Base-by-base conservation (phyloP, 2,113 vertebrate species). In the Lepus americanus region DNA sequence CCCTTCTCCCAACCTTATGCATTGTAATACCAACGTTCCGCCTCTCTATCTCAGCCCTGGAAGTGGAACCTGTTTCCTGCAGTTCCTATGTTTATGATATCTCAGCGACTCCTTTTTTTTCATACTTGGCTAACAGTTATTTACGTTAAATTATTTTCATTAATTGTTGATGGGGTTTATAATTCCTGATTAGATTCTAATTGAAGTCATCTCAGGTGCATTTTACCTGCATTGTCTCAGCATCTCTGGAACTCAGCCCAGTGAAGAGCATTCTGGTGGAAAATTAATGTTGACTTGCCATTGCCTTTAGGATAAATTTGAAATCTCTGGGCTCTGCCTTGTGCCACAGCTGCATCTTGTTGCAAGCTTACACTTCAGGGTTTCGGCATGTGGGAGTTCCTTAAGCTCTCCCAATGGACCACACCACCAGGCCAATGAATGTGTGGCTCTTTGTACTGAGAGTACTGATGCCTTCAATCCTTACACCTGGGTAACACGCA, bases 211-310 rank as follows among this genome's bases (percentile, higher is more conserved):
- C 13, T 9, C 27, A 9, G 4, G 12, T 1, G 20, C 7, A 7
- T 3, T 61, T n/a, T 72, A 6, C 8, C 2, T 87, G 31, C 23
- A 11, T 63, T 33, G 29, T 36, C 81, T 69, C 1, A 3, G 0
- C 25, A 39, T 82, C 9, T 8, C 91, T 59, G 1, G 9, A 82
- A 63, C 22, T 55, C 90, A 85, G 29, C 16, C 63, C 11, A 9
- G 82, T 80, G 83, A 91, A 70, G n/a, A 66, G 61, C 33, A 53
- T 80, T 70, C n/a, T 79, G 19, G n/a, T 67, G n/a, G 88, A 59
- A 94, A 92, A 76, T 95, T 77, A 84, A 63, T 55, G 61, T n/a
- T 81, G 59, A 74, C 77, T 92, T 91, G 49, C 33, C 14, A 14
- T 39, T 92, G 49, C 63, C 8, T 10, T 89, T 39, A 83, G 59